These are phyloP conservation scores for Lasiurus cinereus DNA, from an alignment of 2,113 vertebrate genomes.

Conservation along the genomic window DNA sequence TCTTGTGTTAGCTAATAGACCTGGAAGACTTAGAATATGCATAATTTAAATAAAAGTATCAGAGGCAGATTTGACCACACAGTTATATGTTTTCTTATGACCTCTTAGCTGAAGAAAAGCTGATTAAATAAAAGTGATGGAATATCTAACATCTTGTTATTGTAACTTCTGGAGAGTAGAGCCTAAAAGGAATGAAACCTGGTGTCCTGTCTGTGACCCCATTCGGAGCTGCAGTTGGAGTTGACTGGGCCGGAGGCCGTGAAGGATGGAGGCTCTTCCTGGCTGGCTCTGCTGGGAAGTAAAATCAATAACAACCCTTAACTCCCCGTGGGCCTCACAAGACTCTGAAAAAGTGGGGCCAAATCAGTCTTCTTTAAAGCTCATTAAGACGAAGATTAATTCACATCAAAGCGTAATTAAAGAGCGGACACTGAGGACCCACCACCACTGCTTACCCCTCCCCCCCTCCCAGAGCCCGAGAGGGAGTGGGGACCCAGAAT, in stretches of 20 bases:
- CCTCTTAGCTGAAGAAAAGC: conserved; percentile 29
- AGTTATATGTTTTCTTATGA: not conserved
- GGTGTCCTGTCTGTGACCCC: not conserved
- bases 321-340: conserved; percentile 80
- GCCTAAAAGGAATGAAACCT: not conserved
- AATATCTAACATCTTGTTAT: not conserved
- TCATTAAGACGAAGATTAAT: conserved; percentile 85
- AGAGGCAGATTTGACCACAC: not conserved
- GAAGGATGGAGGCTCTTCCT: not conserved
- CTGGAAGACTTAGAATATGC: not conserved
- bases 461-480: not conserved
- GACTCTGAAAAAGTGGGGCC: conserved; percentile 70
- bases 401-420: conserved; percentile 86
- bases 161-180: conserved; percentile 4
- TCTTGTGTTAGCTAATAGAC: conserved; percentile 16
- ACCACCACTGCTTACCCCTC: not conserved
- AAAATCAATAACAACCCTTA: conserved; percentile 83
- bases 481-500: not conserved
- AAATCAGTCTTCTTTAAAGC: conserved; percentile 85
- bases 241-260: not conserved
- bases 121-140: not conserved
- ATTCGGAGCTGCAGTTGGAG: not conserved
- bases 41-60: conserved; percentile 21
- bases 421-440: conserved; percentile 47
- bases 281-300: conserved; percentile 62